phyloP scores from a whole-genome alignment of 2,797 vertebrate genomes.

The Nothura maculosa region DNA sequence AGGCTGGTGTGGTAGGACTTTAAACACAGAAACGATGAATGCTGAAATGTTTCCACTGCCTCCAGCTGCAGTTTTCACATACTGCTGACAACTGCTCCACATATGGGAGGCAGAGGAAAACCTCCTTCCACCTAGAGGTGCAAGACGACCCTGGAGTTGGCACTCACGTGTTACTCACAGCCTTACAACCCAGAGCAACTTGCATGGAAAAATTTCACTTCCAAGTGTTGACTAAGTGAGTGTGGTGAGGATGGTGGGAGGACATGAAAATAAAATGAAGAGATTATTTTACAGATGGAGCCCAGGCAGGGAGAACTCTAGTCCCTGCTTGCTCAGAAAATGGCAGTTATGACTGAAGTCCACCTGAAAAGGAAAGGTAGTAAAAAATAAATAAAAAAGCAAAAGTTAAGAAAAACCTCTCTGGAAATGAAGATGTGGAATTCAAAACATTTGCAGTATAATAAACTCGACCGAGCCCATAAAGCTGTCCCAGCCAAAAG shows the following conservation, averaged over 20 bases:
- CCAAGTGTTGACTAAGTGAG: constrained; percentile 65
- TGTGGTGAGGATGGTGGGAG: constrained; percentile 35
- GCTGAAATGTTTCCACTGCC: background rate
- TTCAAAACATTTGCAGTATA: constrained; percentile 71
- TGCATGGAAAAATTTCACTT: constrained; percentile 72
- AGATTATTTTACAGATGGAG: constrained; percentile 66
- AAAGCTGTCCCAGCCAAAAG: constrained; percentile 57
- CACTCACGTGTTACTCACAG: constrained; percentile 46
- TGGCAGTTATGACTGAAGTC: constrained; percentile 17
- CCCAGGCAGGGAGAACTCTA: constrained; percentile 23
- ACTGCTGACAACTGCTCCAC: background rate
- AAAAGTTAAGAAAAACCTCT: constrained; percentile 56
- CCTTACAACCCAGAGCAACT: constrained; percentile 41
- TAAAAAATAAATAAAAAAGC: background rate
- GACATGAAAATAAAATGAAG: constrained; percentile 58
- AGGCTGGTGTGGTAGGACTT: background rate
- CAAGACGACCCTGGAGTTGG: constrained; percentile 40
- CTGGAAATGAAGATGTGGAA: constrained; percentile 69
- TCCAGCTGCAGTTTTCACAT: constrained; percentile 35
- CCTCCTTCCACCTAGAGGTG: constrained; percentile 47
- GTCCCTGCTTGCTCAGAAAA: constrained; percentile 48
- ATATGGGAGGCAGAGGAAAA: constrained; percentile 23
- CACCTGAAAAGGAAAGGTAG: constrained; percentile 11
- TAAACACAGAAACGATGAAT: background rate
- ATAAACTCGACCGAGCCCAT: constrained; percentile 61